These are phyloP conservation scores for Drosophila diplacantha DNA, from an alignment of 2,888 invertebrate species.

Conservation along the genomic window DNA sequence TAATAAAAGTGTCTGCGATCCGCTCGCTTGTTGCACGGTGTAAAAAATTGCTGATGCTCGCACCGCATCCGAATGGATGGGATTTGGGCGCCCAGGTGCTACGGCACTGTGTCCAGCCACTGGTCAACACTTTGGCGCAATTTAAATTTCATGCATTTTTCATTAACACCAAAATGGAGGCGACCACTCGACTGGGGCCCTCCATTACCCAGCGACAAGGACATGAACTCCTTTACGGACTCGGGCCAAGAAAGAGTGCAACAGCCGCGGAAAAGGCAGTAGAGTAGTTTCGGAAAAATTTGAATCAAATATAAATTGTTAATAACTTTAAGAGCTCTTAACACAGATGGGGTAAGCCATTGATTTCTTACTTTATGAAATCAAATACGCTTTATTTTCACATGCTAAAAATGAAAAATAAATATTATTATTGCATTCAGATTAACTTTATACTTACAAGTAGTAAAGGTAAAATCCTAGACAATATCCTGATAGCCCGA, in stretches of 20 bases:
- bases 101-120: constrained; percentile 14
- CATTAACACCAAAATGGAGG: constrained; percentile 63
- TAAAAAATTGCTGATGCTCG: constrained; percentile 29
- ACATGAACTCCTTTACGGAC: constrained; percentile 21
- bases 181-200: constrained; percentile 45
- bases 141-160: constrained; percentile 77
- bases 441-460: too few relatives aligned
- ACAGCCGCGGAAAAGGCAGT: constrained; percentile 6
- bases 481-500: too few relatives aligned
- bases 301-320: background rate
- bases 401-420: too few relatives aligned
- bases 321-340: background rate
- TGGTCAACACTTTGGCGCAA: constrained; percentile 65
- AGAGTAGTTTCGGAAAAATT: background rate
- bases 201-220: constrained; percentile 26
- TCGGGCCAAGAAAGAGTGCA: constrained; percentile 9
- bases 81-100: constrained; percentile 20
- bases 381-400: too few relatives aligned
- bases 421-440: too few relatives aligned
- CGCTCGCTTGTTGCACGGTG: constrained; percentile 37
- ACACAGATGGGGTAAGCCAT: too few relatives aligned
- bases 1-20: constrained; percentile 59
- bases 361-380: too few relatives aligned
- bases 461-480: background rate
- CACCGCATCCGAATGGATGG: constrained; percentile 19